These are phyloP conservation scores for Prosapia bicincta DNA, from an alignment of 2,888 invertebrate genomes.

Conservation along the genomic window DNA sequence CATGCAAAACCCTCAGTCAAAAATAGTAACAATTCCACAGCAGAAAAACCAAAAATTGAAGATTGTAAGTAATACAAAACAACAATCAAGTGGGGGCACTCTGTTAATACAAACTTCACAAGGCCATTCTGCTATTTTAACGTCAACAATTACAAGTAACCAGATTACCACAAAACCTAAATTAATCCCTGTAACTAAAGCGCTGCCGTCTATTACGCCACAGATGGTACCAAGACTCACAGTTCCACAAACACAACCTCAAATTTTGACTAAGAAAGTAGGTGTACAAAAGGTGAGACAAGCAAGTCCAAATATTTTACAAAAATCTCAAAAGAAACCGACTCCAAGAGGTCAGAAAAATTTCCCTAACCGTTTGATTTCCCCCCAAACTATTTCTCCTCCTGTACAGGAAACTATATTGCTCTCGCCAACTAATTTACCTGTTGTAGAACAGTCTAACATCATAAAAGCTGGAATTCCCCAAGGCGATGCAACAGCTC, in stretches of 20 bases:
- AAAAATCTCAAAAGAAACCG: conserved; percentile 29
- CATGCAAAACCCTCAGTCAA: conserved; percentile 16
- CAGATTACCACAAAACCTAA: conserved; percentile 9
- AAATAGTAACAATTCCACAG: conserved; percentile 4
- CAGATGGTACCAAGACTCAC: conserved; percentile 14
- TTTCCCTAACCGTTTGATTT: background rate
- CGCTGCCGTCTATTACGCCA: background rate
- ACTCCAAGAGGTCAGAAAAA: conserved; percentile 11
- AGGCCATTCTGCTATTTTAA: conserved; percentile 13
- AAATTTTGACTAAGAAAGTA: conserved; percentile 14
- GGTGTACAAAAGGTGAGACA: conserved; percentile 20
- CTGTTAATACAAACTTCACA: conserved; percentile 27
- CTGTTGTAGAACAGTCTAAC: conserved; percentile 13
- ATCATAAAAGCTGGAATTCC: conserved; percentile 21
- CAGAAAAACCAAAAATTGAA: conserved; percentile 24
- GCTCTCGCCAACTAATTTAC: conserved; percentile 8
- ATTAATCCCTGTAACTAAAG: background rate
- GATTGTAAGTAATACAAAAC: conserved; percentile 9
- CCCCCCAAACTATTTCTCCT: background rate
- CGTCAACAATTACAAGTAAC: background rate
- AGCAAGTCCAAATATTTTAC: conserved; percentile 32
- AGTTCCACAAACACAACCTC: background rate
- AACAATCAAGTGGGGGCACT: conserved; percentile 14
- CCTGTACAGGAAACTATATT: conserved; percentile 14
- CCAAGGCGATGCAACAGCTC: conserved; percentile 6